Evolutionary conservation across 2,113 vertebrate species (phyloP).

Genomic region (Phodopus roborovskii): DNA sequence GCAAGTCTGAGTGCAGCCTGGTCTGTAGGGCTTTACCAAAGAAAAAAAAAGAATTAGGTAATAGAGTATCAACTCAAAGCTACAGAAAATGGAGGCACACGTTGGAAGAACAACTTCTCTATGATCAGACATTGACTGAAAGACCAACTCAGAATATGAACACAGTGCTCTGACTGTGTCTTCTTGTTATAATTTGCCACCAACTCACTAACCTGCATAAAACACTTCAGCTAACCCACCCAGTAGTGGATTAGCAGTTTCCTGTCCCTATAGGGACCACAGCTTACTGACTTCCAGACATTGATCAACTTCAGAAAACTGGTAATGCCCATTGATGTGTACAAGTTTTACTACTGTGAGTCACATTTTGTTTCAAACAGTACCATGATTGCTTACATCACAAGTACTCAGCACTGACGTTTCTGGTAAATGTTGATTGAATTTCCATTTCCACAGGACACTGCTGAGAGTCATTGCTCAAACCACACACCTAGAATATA

Average conservation of each 20-base stretch:
- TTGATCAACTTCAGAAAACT: background rate
- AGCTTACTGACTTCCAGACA: background rate
- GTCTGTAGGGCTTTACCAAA: background rate
- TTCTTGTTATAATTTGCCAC: background rate
- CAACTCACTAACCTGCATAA: background rate
- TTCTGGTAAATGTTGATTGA: background rate
- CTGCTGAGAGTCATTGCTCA: background rate
- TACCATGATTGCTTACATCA: background rate
- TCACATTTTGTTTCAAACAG: background rate
- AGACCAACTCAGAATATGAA: background rate
- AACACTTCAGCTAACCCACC: background rate
- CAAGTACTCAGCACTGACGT: background rate
- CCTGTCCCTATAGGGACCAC: background rate
- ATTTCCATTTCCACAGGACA: slow-evolving; percentile 1
- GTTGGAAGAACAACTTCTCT: background rate
- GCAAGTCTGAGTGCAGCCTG: background rate
- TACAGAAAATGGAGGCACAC: background rate
- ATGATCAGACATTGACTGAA: background rate
- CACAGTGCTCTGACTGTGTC: background rate
- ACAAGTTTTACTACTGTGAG: background rate
- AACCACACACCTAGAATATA: background rate
- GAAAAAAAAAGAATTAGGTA: background rate
- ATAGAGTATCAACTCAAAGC: background rate
- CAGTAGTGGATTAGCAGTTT: background rate
- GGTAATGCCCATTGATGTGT: background rate